Percentiles rank a stretch among this genome's conserved stretches.
Evolutionary conservation across 2,113 vertebrate species (phyloP).

Genomic region (Brienomyrus longianalis): DNA sequence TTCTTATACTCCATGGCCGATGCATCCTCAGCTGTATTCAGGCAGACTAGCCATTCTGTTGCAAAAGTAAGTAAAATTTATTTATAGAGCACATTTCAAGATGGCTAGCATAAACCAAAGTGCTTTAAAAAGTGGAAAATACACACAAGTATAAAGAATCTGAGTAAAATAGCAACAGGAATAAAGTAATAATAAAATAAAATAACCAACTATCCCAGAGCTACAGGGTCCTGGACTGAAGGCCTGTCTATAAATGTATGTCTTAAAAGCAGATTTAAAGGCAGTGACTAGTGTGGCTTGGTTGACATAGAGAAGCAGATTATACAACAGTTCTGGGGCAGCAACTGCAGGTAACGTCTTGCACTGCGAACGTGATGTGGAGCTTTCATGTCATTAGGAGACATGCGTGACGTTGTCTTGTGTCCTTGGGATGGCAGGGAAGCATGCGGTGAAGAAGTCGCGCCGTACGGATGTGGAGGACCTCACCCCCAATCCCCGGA

Average conservation of each 20-base stretch:
- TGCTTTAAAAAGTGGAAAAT: background rate
- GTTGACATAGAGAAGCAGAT: background rate
- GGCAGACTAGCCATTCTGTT: background rate
- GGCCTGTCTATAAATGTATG: background rate
- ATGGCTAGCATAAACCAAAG: background rate
- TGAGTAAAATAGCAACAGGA: background rate
- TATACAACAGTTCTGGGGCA: background rate
- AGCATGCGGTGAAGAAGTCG: conserved; percentile 83
- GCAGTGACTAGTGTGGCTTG: background rate
- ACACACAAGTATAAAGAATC: background rate
- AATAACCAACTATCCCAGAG: background rate
- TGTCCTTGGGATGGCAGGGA: conserved; percentile 60
- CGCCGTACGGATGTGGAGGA: conserved; percentile 78
- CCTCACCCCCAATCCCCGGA: conserved; percentile 74
- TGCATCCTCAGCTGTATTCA: background rate
- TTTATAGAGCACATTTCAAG: background rate
- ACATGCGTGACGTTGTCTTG: background rate
- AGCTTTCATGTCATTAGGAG: background rate
- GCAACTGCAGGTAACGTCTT: background rate
- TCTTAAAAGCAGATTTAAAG: background rate
- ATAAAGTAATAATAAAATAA: background rate
- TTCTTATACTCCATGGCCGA: background rate
- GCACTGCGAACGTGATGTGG: background rate
- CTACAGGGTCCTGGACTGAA: background rate
- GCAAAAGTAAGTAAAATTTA: background rate